Conservation (phyloP, 2,888 invertebrate species). For the Galeruca laticollis region DNA sequence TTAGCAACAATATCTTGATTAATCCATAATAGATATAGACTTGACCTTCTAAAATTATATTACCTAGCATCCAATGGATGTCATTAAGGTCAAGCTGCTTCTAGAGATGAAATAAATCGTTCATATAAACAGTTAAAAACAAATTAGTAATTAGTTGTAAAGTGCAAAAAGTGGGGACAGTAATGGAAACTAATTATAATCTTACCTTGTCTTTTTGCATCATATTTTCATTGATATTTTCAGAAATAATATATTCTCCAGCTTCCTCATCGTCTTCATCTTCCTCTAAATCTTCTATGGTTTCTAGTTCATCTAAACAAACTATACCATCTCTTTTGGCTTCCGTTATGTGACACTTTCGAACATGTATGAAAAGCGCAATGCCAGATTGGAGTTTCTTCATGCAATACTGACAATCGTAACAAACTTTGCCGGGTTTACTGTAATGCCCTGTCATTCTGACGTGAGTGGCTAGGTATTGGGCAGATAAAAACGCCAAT, state of each 20-base stretch:
- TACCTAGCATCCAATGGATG: too few relatives aligned
- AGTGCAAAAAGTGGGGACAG: too few relatives aligned
- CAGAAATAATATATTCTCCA: constrained; percentile 55
- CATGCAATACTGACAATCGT: constrained; percentile 80
- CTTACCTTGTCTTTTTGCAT: constrained; percentile 44
- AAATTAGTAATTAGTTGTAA: too few relatives aligned
- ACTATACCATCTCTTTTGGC: constrained; percentile 77
- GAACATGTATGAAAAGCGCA: constrained; percentile 80
- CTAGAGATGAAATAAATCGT: too few relatives aligned
- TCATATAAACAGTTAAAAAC: too few relatives aligned
- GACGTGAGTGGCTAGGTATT: constrained; percentile 68
- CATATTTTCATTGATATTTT: constrained; percentile 47
- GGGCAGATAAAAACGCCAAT: constrained; percentile 67
- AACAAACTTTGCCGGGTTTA: constrained; percentile 48
- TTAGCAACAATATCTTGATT: too few relatives aligned
- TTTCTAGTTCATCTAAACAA: constrained; percentile 66
- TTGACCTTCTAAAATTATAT: too few relatives aligned
- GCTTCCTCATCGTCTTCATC: constrained; percentile 50
- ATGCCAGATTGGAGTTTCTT: constrained; percentile 78
- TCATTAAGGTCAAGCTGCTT: too few relatives aligned
- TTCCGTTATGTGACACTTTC: constrained; percentile 74
- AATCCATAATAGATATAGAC: too few relatives aligned
- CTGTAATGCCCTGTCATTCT: constrained; percentile 70
- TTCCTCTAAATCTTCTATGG: constrained; percentile 43
- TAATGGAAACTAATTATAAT: not conserved